Evolutionary conservation across 2,888 invertebrate species (phyloP).

Genomic region (Salticus scenicus): DNA sequence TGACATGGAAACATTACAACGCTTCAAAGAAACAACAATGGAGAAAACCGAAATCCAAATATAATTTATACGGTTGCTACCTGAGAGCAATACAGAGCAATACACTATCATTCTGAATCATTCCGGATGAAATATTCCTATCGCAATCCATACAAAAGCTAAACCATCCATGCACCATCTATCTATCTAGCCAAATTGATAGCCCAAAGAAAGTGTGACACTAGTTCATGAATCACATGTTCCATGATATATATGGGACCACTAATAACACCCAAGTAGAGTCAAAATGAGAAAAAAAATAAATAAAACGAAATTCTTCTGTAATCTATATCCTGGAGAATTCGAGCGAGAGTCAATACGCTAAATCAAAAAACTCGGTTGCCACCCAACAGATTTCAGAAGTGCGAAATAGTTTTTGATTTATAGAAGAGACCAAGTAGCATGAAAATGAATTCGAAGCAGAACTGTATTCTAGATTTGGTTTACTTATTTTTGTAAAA

Average conservation of each 20-base stretch:
- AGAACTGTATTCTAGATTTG: neutral
- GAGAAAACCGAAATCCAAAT: too few relatives aligned
- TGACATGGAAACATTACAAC: too few relatives aligned
- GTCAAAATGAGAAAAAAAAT: conserved; percentile 15
- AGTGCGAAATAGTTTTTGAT: neutral
- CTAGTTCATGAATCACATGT: conserved; percentile 43
- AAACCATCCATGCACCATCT: conserved; percentile 15
- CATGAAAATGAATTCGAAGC: neutral
- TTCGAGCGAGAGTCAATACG: neutral
- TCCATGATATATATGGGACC: conserved; percentile 28
- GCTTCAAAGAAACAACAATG: too few relatives aligned
- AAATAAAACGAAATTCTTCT: too few relatives aligned
- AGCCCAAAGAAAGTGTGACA: conserved; percentile 41
- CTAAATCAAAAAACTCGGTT: neutral
- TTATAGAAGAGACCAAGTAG: neutral
- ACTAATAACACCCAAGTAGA: neutral
- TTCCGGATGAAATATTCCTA: neutral
- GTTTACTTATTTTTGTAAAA: too few relatives aligned
- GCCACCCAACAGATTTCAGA: neutral
- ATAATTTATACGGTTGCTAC: too few relatives aligned
- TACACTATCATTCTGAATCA: too few relatives aligned
- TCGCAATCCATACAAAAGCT: neutral
- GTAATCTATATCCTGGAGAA: conserved; percentile 45
- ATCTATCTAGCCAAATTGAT: conserved; percentile 46
- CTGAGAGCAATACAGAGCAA: too few relatives aligned